Evolutionary conservation across 2,888 invertebrate genomes (phyloP).

Genomic region (Epicampocera succincta): DNA sequence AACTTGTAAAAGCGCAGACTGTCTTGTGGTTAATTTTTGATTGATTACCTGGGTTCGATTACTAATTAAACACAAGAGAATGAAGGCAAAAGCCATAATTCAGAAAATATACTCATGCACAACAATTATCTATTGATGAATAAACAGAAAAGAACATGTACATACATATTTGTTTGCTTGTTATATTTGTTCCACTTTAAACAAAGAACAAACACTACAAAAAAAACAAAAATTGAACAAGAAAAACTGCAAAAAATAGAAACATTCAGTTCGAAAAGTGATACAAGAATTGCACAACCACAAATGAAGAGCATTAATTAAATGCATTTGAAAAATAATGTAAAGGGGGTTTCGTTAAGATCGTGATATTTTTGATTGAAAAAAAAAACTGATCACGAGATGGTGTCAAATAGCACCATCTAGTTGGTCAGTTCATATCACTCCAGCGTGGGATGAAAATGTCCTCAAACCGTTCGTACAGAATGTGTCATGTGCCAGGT

Average conservation of each 20-base stretch:
- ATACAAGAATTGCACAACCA: constrained; percentile 46
- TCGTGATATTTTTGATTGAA: no score
- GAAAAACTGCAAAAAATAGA: background rate
- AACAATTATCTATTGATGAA: constrained; percentile 1
- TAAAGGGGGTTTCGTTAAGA: no score
- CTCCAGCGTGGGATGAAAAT: no score
- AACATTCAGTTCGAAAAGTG: constrained; percentile 11
- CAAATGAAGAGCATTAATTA: constrained; percentile 21
- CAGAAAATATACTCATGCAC: constrained; percentile 11
- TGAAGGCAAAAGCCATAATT: background rate
- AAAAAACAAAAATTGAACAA: background rate
- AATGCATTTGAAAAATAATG: background rate
- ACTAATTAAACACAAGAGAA: background rate
- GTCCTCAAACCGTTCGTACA: no score
- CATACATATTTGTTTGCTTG: constrained; percentile 11
- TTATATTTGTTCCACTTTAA: constrained; percentile 32
- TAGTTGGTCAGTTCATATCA: no score
- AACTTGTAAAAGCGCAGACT: background rate
- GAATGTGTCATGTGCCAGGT: no score
- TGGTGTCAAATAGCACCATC: no score
- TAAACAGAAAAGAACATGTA: constrained; percentile 10
- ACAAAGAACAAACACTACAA: background rate
- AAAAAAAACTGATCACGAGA: no score
- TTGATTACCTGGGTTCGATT: constrained; percentile 28
- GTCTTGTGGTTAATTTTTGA: constrained; percentile 15